These are phyloP conservation scores for Plusia festucae DNA, from an alignment of 2,888 invertebrate species.

Conservation along the genomic window DNA sequence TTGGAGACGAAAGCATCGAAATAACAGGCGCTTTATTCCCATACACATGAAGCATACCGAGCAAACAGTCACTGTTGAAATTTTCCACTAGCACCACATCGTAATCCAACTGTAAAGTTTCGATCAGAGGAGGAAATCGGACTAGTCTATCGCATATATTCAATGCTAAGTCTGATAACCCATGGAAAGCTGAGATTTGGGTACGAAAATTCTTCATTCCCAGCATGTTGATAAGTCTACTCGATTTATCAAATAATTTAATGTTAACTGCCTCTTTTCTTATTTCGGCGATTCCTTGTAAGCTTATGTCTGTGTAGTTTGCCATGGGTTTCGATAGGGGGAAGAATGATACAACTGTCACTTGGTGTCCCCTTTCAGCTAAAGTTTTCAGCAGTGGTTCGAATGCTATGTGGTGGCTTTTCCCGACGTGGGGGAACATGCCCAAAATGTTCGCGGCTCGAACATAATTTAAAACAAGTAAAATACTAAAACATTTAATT, in stretches of 20 bases:
- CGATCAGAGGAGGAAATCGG: conserved; percentile 71
- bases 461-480: conserved; percentile 64
- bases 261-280: conserved; percentile 75
- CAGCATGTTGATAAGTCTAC: conserved; percentile 60
- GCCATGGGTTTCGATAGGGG: conserved; percentile 81
- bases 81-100: conserved; percentile 90
- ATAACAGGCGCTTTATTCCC: conserved; percentile 87
- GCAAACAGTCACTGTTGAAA: conserved; percentile 91
- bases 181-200: conserved; percentile 68
- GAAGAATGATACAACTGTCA: conserved; percentile 90
- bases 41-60: conserved; percentile 89
- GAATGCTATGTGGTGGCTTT: conserved; percentile 90
- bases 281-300: conserved; percentile 72
- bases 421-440: conserved; percentile 89
- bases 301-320: conserved; percentile 79
- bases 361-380: conserved; percentile 88
- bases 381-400: conserved; percentile 87
- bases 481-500: conserved; percentile 15
- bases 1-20: conserved; percentile 86
- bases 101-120: conserved; percentile 81
- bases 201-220: conserved; percentile 68
- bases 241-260: conserved; percentile 66
- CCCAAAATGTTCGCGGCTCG: conserved; percentile 86
- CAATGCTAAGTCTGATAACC: conserved; percentile 72
- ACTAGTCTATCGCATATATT: conserved; percentile 75